Evolutionary conservation across 2,797 vertebrate species (phyloP).

Genomic region (Okamejei kenojei): DNA sequence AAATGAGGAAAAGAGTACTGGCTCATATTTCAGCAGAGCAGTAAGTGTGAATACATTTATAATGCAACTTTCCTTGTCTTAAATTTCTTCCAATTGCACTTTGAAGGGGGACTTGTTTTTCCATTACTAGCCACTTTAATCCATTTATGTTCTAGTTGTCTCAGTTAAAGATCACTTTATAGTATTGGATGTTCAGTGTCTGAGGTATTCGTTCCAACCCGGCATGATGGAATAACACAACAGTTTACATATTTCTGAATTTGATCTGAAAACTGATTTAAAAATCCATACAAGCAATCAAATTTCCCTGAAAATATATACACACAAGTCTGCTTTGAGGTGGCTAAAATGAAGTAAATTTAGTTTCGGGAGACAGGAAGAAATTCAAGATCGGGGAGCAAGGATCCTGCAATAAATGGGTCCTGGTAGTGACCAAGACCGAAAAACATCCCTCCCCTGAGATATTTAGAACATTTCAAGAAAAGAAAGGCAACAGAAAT

Average conservation of each 20-base stretch:
- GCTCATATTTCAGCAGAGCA: conserved; percentile 80
- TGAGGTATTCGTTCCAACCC: conserved; percentile 60
- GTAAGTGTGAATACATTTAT: conserved; percentile 87
- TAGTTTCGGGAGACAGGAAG: conserved; percentile 77
- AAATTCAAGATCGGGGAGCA: conserved; percentile 64
- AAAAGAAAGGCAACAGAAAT: conserved; percentile 65
- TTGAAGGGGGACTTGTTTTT: conserved; percentile 77
- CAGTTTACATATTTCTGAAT: conserved; percentile 82
- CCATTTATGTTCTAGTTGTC: conserved; percentile 70
- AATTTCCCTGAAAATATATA: conserved; percentile 85
- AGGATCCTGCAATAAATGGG: conserved; percentile 69
- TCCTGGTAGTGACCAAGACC: conserved; percentile 62
- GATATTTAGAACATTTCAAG: conserved; percentile 65
- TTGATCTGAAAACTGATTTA: conserved; percentile 77
- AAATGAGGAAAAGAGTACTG: conserved; percentile 82
- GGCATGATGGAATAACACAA: conserved; percentile 67
- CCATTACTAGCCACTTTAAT: conserved; percentile 88
- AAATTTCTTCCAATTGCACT: conserved; percentile 82
- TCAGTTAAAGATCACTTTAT: conserved; percentile 73
- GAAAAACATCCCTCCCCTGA: conserved; percentile 72
- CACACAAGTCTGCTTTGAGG: conserved; percentile 78
- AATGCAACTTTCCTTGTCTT: conserved; percentile 88
- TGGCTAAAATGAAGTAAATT: conserved; percentile 83
- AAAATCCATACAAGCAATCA: conserved; percentile 81
- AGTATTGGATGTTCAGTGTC: conserved; percentile 58